A percentile compares a stretch with the other conserved stretches of the same genome.
These are phyloP conservation scores for Pheosia gnoma DNA, from an alignment of 2,888 invertebrate genomes.

Conservation along the genomic window DNA sequence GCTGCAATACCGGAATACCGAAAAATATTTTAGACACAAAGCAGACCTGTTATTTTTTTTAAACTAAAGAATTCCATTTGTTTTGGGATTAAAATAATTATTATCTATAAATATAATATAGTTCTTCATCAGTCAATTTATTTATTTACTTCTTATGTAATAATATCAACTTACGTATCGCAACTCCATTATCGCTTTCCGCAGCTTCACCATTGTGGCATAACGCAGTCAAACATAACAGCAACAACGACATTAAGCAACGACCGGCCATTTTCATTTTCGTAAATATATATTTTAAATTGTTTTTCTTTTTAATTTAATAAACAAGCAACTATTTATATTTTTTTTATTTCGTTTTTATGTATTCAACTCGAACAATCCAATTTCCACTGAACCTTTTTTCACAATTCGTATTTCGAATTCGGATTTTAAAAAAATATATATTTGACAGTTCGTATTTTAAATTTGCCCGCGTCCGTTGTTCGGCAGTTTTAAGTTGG, in stretches of 20 bases:
- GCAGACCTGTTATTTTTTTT: too few relatives aligned
- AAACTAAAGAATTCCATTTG: too few relatives aligned
- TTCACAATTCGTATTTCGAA: constrained; percentile 27
- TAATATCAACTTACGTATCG: constrained; percentile 66
- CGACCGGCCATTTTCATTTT: constrained; percentile 61
- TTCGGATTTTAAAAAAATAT: constrained; percentile 22
- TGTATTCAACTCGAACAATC: constrained; percentile 34
- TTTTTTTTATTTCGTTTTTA: constrained; percentile 19
- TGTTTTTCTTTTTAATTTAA: constrained; percentile 22
- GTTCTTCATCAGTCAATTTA: too few relatives aligned
- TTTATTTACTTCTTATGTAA: too few relatives aligned
- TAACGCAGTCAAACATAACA: constrained; percentile 66
- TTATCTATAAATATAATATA: not conserved
- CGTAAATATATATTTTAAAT: too few relatives aligned
- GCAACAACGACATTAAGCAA: constrained; percentile 61
- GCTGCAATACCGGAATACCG: constrained; percentile 1
- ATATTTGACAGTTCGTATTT: constrained; percentile 40
- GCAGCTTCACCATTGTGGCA: constrained; percentile 68
- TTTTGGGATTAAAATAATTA: too few relatives aligned
- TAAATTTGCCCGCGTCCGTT: constrained; percentile 63
- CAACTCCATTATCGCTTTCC: constrained; percentile 57
- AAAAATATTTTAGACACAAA: too few relatives aligned
- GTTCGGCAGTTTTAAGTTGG: constrained; percentile 58
- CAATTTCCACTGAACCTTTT: constrained; percentile 38
- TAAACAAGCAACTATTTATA: constrained; percentile 30